These are phyloP conservation scores for Drosophila prolongata DNA, from an alignment of 2,888 invertebrate species.

Conservation along the genomic window DNA sequence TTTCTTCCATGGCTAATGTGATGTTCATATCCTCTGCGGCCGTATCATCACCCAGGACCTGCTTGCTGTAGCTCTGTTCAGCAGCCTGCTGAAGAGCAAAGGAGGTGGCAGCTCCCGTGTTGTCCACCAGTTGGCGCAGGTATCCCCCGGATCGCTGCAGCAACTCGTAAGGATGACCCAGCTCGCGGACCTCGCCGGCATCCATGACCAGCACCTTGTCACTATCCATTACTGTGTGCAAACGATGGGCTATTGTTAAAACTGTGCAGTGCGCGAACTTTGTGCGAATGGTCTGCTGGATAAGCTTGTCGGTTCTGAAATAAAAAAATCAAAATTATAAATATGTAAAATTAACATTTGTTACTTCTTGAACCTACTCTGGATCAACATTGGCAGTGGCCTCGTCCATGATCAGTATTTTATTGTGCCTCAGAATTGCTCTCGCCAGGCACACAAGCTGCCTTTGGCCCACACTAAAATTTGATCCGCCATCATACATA, in stretches of 20 bases:
- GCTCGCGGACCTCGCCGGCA: slow-evolving; percentile 89
- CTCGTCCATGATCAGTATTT: slow-evolving; percentile 94
- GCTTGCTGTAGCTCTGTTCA: slow-evolving; percentile 84
- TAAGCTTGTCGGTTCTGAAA: slow-evolving; percentile 91
- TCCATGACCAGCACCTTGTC: slow-evolving; percentile 94
- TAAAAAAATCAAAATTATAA: neutral
- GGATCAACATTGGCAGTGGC: slow-evolving; percentile 96
- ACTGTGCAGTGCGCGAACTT: slow-evolving; percentile 94
- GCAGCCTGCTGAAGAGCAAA: slow-evolving; percentile 86
- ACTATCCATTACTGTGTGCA: slow-evolving; percentile 96
- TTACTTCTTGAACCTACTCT: slow-evolving; percentile 86
- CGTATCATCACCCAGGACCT: slow-evolving; percentile 48
- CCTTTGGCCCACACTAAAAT: slow-evolving; percentile 94
- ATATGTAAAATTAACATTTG: neutral
- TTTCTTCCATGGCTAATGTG: slow-evolving; percentile 44
- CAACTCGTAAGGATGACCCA: slow-evolving; percentile 90
- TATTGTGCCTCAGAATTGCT: slow-evolving; percentile 92
- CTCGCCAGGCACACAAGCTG: slow-evolving; percentile 94
- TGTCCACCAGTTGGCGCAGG: slow-evolving; percentile 88
- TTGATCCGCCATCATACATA: slow-evolving; percentile 91
- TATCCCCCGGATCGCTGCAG: slow-evolving; percentile 86
- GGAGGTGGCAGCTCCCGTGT: slow-evolving; percentile 88
- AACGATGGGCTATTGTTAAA: slow-evolving; percentile 94
- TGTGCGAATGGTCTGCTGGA: slow-evolving; percentile 92
- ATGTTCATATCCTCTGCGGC: slow-evolving; percentile 51